A percentile compares a stretch with the other conserved stretches of the same genome.
Evolutionary conservation across 2,113 vertebrate genomes (phyloP).

Genomic region (Mormoops blainvillei): DNA sequence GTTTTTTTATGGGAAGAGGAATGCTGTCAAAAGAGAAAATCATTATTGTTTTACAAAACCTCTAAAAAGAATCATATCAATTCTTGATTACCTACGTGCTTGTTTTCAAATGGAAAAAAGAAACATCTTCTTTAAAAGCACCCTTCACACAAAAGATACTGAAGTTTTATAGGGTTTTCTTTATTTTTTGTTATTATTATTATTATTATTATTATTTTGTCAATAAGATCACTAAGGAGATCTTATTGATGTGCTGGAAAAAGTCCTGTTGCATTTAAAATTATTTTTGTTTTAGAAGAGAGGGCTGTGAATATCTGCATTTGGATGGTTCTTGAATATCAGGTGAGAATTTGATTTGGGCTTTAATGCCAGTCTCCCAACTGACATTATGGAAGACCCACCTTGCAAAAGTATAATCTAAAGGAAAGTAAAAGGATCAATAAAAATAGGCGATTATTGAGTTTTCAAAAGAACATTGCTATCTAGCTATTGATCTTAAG

Average conservation of each 20-base stretch:
- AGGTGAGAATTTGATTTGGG: background rate
- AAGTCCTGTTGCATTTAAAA: background rate
- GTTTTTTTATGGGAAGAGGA: slow-evolving; percentile 7
- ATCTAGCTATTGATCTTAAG: background rate
- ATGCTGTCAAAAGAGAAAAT: background rate
- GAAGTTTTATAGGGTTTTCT: background rate
- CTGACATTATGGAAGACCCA: background rate
- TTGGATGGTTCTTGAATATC: background rate
- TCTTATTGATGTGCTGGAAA: background rate
- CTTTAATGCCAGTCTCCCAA: background rate
- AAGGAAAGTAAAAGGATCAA: background rate
- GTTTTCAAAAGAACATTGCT: background rate
- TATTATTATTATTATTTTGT: background rate
- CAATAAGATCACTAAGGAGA: background rate
- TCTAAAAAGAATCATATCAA: slow-evolving; percentile 25
- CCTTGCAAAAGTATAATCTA: background rate
- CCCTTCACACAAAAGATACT: background rate
- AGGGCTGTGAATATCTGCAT: background rate
- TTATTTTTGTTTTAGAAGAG: background rate
- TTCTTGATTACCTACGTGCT: background rate
- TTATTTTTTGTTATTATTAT: background rate
- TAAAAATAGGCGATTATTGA: background rate
- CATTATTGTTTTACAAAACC: slow-evolving; percentile 3
- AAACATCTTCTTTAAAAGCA: background rate
- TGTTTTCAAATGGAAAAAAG: slow-evolving; percentile 39